A percentile compares a stretch with the other conserved stretches of the same genome.
Conservation (phyloP, 2,113 vertebrate species). For the Empidonax alnorum region DNA sequence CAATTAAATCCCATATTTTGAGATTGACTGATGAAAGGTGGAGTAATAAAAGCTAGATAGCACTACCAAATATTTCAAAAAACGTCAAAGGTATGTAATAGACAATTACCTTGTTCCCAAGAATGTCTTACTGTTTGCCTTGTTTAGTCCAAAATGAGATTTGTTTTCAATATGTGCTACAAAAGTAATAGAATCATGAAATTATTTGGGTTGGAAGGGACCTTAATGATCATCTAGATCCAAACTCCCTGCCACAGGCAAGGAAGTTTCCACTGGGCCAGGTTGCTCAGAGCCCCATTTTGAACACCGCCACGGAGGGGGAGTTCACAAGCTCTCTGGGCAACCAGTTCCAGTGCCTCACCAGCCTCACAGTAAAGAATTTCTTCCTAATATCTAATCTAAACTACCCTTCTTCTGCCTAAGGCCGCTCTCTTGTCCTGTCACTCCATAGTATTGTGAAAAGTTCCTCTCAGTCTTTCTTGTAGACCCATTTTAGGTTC, state of each 20-base stretch:
- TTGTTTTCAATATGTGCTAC: neutral
- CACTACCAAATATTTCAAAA: neutral
- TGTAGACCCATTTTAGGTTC: neutral
- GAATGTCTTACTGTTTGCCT: neutral
- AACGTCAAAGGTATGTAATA: neutral
- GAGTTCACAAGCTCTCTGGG: neutral
- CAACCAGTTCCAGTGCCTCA: neutral
- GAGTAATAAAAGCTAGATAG: neutral
- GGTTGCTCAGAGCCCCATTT: neutral
- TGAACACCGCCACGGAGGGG: neutral
- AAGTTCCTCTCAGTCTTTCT: neutral
- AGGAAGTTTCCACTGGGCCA: neutral
- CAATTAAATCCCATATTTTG: neutral
- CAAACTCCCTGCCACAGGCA: accelerated
- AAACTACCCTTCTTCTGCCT: neutral
- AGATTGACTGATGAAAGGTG: neutral
- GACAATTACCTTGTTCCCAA: neutral
- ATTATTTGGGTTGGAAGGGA: neutral
- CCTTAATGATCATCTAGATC: neutral
- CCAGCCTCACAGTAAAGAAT: neutral
- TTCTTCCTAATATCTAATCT: neutral
- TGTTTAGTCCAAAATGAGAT: neutral
- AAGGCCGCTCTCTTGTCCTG: neutral
- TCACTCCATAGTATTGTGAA: neutral
- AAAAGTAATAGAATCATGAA: neutral